A percentile compares a stretch with the other conserved stretches of the same genome.
These are phyloP conservation scores for Volucella zonaria DNA, from an alignment of 2,888 invertebrate species.

Conservation along the genomic window DNA sequence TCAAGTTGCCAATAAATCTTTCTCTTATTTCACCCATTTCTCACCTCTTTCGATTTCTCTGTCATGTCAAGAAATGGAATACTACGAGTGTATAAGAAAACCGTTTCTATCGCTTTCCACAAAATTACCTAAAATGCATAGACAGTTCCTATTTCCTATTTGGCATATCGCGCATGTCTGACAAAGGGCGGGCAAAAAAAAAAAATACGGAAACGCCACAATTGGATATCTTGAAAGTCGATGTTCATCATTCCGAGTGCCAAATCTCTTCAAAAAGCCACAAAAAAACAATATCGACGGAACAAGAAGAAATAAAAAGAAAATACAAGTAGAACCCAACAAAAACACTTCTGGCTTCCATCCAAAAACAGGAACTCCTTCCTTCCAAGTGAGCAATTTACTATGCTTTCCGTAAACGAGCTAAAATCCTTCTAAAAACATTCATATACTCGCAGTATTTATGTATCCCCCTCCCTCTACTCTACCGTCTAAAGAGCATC, in stretches of 20 bases:
- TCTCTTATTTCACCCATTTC: slow-evolving; percentile 26
- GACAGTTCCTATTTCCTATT: slow-evolving; percentile 59
- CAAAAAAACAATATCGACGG: slow-evolving; percentile 48
- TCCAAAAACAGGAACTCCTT: slow-evolving; percentile 19
- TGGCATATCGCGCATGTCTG: slow-evolving; percentile 43
- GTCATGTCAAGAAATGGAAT: slow-evolving; percentile 15
- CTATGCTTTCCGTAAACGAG: slow-evolving; percentile 45
- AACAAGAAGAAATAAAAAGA: too few species aligned
- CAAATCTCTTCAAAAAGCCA: slow-evolving; percentile 38
- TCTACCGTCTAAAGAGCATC: slow-evolving; percentile 25
- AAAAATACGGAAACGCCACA: slow-evolving; percentile 39
- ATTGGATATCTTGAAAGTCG: slow-evolving; percentile 60
- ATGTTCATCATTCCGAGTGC: slow-evolving; percentile 48
- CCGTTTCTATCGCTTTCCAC: not conserved
- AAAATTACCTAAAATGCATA: slow-evolving; percentile 52
- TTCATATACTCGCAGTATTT: slow-evolving; percentile 43
- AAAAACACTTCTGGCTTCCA: slow-evolving; percentile 38
- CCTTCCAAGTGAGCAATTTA: slow-evolving; percentile 55
- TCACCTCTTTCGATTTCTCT: slow-evolving; percentile 27
- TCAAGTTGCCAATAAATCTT: slow-evolving; percentile 66
- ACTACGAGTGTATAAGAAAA: not conserved
- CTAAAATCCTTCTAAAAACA: slow-evolving; percentile 25
- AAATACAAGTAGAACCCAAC: not conserved
- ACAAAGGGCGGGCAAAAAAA: slow-evolving; percentile 3
- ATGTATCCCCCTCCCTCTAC: not conserved